These are phyloP conservation scores for Brachionus calyciflorus DNA, from an alignment of 1,140 invertebrate genomes.

Conservation along the genomic window DNA sequence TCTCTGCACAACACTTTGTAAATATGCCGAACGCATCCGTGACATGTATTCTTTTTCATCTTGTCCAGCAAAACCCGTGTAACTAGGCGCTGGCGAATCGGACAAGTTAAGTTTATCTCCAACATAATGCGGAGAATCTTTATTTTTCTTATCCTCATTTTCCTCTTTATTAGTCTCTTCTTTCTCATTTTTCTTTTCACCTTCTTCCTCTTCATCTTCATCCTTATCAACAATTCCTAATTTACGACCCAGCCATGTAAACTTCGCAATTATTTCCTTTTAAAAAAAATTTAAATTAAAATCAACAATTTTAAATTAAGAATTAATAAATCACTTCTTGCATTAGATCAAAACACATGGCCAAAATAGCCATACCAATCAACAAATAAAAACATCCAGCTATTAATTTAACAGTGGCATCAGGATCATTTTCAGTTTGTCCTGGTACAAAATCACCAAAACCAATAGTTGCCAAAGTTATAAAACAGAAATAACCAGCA, in stretches of 20 bases:
- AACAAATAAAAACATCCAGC: constrained; percentile 79
- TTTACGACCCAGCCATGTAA: constrained; percentile 67
- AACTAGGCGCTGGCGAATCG: constrained; percentile 24
- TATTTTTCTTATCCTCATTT: neutral
- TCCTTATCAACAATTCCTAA: constrained; percentile 60
- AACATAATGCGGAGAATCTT: neutral
- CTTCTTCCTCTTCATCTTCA: constrained; percentile 48
- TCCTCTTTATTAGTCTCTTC: constrained; percentile 23
- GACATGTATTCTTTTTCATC: constrained; percentile 19
- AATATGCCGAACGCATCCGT: constrained; percentile 9
- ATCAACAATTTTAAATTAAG: constrained; percentile 65
- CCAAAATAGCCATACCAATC: constrained; percentile 93
- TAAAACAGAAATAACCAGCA: constrained; percentile 90
- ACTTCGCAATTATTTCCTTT: constrained; percentile 64
- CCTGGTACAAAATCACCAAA: constrained; percentile 94
- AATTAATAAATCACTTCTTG: constrained; percentile 67
- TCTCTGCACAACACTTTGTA: constrained; percentile 37
- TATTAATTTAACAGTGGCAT: constrained; percentile 15
- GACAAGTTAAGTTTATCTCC: neutral
- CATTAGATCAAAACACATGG: constrained; percentile 98
- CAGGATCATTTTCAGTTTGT: constrained; percentile 55
- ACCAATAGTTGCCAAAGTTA: constrained; percentile 74
- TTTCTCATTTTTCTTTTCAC: neutral
- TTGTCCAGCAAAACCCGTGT: constrained; percentile 4
- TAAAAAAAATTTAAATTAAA: constrained; percentile 48